Evolutionary conservation across 2,888 invertebrate genomes (phyloP).

Genomic region (Amaurobius ferox): DNA sequence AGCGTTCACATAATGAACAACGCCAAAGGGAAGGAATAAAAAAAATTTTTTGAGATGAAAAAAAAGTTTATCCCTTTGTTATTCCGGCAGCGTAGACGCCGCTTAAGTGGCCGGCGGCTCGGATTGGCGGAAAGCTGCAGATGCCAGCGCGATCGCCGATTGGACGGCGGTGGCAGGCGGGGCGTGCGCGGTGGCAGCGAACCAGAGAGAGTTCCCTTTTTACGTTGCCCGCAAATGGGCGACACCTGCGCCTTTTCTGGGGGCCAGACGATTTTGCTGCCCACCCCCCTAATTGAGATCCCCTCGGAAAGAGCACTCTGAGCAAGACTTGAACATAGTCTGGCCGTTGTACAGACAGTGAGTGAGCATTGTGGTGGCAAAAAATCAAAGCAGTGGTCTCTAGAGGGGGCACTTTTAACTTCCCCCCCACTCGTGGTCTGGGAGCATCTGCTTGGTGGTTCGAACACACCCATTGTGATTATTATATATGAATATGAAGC

Average conservation of each 20-base stretch:
- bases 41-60: slow-evolving; percentile 38
- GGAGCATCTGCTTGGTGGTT: slow-evolving; percentile 22
- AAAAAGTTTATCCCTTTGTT: slow-evolving; percentile 16
- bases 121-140: slow-evolving; percentile 70
- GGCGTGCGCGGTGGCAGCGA: slow-evolving; percentile 63
- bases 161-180: slow-evolving; percentile 44
- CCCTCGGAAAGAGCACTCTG: not conserved
- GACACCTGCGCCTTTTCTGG: slow-evolving; percentile 67
- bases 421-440: slow-evolving; percentile 10
- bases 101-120: slow-evolving; percentile 59
- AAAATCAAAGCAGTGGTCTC: slow-evolving; percentile 36
- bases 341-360: slow-evolving; percentile 13
- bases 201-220: slow-evolving; percentile 62
- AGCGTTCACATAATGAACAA: slow-evolving; percentile 58
- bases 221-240: slow-evolving; percentile 67
- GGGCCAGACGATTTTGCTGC: slow-evolving; percentile 49
- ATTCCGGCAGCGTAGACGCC: slow-evolving; percentile 51
- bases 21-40: slow-evolving; percentile 22
- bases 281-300: slow-evolving; percentile 1
- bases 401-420: slow-evolving; percentile 13
- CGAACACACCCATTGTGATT: not conserved
- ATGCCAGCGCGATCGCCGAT: slow-evolving; percentile 54
- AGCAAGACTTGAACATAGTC: slow-evolving; percentile 3
- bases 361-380: slow-evolving; percentile 35
- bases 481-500: not conserved